phyloP scores from a whole-genome alignment of 2,113 vertebrate species.

The Ursus arctos region DNA sequence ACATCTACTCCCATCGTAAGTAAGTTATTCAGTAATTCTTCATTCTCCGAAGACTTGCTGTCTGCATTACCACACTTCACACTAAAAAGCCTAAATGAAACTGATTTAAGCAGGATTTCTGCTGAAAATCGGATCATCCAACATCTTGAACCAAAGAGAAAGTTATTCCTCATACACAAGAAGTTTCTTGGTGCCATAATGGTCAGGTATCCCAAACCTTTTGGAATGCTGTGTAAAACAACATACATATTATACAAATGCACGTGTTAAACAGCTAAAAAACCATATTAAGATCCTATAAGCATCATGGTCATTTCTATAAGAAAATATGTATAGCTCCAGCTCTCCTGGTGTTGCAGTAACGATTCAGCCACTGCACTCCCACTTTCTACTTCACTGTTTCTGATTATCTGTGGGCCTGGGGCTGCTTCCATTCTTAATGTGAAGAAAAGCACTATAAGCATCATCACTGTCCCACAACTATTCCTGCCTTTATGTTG shows the following conservation, averaged over 20 bases:
- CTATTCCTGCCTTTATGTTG: not conserved
- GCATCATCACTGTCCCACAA: not conserved
- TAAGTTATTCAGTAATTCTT: slow-evolving; percentile 87
- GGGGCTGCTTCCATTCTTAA: not conserved
- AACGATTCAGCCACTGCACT: not conserved
- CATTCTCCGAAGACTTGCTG: slow-evolving; percentile 79
- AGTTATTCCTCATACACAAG: not conserved
- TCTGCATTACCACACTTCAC: slow-evolving; percentile 38
- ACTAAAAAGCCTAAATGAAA: slow-evolving; percentile 58
- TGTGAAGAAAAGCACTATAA: not conserved
- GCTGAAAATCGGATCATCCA: slow-evolving; percentile 49
- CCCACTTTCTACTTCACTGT: not conserved
- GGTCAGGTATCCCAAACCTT: not conserved
- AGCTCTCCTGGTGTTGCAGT: not conserved
- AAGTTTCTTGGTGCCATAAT: slow-evolving; percentile 45
- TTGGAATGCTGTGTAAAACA: slow-evolving; percentile 68
- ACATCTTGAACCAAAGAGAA: slow-evolving; percentile 55
- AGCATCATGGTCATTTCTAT: not conserved
- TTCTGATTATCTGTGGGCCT: not conserved
- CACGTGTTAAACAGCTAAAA: slow-evolving; percentile 12
- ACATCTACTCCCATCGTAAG: slow-evolving; percentile 89
- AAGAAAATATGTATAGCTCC: not conserved
- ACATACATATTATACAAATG: slow-evolving; percentile 60
- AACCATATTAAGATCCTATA: not conserved
- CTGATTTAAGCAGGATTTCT: not conserved